phyloP scores from a whole-genome alignment of 1,140 invertebrate species.

The Stratiolaelaps scimitus region DNA sequence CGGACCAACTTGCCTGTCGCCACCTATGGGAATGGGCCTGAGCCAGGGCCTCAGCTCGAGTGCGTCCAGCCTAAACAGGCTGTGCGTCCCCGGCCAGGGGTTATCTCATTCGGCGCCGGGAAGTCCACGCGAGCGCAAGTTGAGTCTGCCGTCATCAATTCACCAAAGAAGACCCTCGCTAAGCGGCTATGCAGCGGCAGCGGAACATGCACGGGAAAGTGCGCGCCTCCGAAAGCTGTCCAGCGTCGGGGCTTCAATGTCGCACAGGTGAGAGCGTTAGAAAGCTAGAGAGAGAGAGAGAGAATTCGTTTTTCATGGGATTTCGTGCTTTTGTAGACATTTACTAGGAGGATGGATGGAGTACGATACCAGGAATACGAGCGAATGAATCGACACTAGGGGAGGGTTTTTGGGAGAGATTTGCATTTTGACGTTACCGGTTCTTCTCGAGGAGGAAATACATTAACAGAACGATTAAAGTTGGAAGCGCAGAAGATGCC shows the following conservation, averaged over 20 bases:
- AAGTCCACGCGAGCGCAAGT: slow-evolving; percentile 17
- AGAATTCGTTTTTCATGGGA: too few relatives aligned
- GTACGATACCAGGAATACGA: too few relatives aligned
- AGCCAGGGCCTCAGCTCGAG: slow-evolving; percentile 26
- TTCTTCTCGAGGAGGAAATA: too few relatives aligned
- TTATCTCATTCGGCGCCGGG: slow-evolving; percentile 3
- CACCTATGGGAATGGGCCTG: background rate
- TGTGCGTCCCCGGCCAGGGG: slow-evolving; percentile 20
- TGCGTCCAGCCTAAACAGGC: slow-evolving; percentile 12
- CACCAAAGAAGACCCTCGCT: slow-evolving; percentile 25
- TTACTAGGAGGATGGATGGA: too few relatives aligned
- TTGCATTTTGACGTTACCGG: too few relatives aligned
- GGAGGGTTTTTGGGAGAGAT: too few relatives aligned
- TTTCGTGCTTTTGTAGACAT: too few relatives aligned
- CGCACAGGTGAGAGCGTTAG: background rate
- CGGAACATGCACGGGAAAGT: slow-evolving; percentile 17
- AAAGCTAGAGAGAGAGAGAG: too few relatives aligned
- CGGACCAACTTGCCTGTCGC: background rate
- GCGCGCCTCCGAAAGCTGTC: slow-evolving; percentile 22
- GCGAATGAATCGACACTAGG: too few relatives aligned
- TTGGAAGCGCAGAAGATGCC: too few relatives aligned
- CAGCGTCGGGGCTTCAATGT: slow-evolving; percentile 25
- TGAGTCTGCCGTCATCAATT: slow-evolving; percentile 15
- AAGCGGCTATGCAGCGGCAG: slow-evolving; percentile 17
- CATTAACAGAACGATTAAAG: too few relatives aligned